These are phyloP conservation scores for Drosophila koepferae DNA, from an alignment of 2,888 invertebrate species.

Conservation along the genomic window DNA sequence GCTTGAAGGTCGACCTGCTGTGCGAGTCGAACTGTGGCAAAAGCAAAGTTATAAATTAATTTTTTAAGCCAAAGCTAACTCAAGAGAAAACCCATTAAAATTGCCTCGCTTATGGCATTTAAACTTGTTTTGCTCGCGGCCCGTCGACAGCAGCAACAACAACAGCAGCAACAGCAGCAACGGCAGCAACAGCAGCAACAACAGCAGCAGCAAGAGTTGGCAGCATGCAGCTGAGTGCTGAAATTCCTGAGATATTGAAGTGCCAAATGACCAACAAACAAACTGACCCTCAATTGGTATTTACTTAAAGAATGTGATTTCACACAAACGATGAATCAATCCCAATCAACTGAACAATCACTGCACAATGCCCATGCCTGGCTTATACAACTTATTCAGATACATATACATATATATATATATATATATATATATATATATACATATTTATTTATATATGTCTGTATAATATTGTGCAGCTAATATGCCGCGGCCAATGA, in stretches of 20 bases:
- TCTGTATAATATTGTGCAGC: slow-evolving; percentile 2
- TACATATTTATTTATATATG: not conserved
- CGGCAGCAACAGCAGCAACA: slow-evolving; percentile 7
- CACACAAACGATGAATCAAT: slow-evolving; percentile 22
- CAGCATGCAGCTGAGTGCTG: slow-evolving; percentile 39
- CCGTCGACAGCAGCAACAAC: slow-evolving; percentile 7
- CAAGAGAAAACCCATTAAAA: slow-evolving; percentile 42
- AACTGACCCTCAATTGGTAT: slow-evolving; percentile 67
- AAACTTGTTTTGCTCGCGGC: slow-evolving; percentile 53
- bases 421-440: not conserved
- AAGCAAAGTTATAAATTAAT: slow-evolving; percentile 63
- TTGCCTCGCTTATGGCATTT: slow-evolving; percentile 33
- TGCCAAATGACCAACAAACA: slow-evolving; percentile 42
- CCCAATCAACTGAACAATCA: slow-evolving; percentile 20
- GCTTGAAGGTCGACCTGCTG: slow-evolving; percentile 68
- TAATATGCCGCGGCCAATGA: slow-evolving; percentile 1
- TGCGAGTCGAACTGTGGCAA: slow-evolving; percentile 39
- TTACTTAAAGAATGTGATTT: slow-evolving; percentile 39
- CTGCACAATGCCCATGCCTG: slow-evolving; percentile 8
- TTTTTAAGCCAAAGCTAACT: slow-evolving; percentile 49
- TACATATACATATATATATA: not conserved
- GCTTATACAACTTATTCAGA: slow-evolving; percentile 4
- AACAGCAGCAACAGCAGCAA: slow-evolving; percentile 18
- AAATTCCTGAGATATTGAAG: slow-evolving; percentile 54
- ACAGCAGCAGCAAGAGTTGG: slow-evolving; percentile 21